Conservation (phyloP, 2,888 invertebrate species). For the Syrista parreyssii region DNA sequence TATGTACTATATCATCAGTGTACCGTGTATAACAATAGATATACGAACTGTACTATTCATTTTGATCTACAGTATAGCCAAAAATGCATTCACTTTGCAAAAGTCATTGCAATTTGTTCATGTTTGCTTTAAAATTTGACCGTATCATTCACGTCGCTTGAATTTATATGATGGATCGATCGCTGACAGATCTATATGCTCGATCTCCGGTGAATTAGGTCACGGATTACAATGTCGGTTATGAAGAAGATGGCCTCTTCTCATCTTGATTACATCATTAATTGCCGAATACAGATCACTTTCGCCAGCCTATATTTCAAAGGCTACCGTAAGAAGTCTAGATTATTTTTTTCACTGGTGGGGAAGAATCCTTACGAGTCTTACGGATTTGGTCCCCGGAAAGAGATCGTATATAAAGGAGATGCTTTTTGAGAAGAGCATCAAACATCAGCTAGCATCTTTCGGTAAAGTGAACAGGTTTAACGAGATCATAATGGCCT, state of each 20-base stretch:
- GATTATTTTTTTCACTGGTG: constrained; percentile 9
- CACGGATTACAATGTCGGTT: neutral
- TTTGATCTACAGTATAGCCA: neutral
- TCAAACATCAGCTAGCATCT: constrained; percentile 7
- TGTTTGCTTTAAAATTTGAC: neutral
- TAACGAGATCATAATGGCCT: constrained; percentile 9
- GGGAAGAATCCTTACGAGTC: constrained; percentile 15
- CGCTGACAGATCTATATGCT: neutral
- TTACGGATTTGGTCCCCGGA: neutral
- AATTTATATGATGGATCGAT: neutral
- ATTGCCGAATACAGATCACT: constrained; percentile 37
- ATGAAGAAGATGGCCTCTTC: constrained; percentile 10
- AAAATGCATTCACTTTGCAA: neutral
- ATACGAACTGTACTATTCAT: neutral
- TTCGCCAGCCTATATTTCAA: constrained; percentile 24
- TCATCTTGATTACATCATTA: constrained; percentile 23
- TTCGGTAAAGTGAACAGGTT: neutral
- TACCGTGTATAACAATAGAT: neutral
- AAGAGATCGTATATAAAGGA: constrained; percentile 17
- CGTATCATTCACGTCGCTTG: neutral
- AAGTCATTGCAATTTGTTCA: neutral
- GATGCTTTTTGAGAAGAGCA: constrained; percentile 17
- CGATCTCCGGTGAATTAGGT: neutral
- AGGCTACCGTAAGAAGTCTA: constrained; percentile 10
- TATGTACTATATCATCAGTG: neutral